Evolutionary conservation across 2,113 vertebrate species (phyloP).

Genomic region (Promerops cafer): DNA sequence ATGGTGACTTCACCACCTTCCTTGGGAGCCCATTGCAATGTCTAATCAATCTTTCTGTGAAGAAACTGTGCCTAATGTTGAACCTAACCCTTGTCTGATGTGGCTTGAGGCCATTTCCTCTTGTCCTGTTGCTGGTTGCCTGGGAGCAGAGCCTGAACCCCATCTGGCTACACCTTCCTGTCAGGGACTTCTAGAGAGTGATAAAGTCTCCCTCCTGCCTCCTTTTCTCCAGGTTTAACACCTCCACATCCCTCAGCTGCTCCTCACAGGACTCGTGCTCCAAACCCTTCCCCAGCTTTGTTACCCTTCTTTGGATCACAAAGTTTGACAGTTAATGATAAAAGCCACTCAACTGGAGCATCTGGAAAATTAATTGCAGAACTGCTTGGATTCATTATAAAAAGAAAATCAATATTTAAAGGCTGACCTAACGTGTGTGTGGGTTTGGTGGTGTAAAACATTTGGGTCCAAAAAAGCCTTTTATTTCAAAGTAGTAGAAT

Average conservation of each 20-base stretch:
- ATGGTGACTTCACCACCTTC: neutral
- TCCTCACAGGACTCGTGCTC: neutral
- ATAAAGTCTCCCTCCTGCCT: accelerated
- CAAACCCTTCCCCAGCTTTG: neutral
- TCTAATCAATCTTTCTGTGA: neutral
- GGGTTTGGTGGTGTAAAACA: neutral
- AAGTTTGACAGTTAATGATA: neutral
- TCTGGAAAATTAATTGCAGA: neutral
- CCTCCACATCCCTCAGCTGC: neutral
- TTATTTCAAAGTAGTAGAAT: neutral
- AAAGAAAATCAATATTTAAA: neutral
- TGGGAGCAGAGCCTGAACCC: accelerated
- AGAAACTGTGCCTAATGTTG: neutral
- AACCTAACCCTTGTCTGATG: neutral
- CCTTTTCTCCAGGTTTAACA: neutral
- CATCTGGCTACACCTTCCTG: neutral
- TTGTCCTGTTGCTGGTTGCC: accelerated
- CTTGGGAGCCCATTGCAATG: neutral
- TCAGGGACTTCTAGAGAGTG: accelerated
- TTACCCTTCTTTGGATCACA: neutral
- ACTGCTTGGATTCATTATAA: neutral
- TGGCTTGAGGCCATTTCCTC: neutral
- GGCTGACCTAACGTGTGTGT: neutral
- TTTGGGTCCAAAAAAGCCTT: neutral
- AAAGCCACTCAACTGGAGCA: neutral